Conservation (phyloP, 2,113 vertebrate species). For the Irena cyanogastra region DNA sequence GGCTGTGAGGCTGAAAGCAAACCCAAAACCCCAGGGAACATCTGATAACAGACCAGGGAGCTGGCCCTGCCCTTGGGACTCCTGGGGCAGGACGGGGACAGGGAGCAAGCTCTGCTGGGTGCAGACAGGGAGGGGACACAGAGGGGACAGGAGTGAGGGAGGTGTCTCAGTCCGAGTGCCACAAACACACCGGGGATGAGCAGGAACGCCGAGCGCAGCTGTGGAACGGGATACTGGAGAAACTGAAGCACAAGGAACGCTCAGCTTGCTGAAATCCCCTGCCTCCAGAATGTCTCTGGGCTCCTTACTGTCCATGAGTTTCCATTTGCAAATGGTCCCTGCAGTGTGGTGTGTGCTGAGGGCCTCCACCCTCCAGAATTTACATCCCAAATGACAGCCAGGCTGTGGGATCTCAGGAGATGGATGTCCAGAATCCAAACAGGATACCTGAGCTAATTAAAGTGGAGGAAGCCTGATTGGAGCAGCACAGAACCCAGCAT, state of each 20-base stretch:
- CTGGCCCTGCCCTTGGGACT: neutral
- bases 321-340: neutral
- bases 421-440: neutral
- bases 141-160: neutral
- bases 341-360: neutral
- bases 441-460: neutral
- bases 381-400: neutral
- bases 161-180: too few relatives aligned
- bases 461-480: neutral
- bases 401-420: neutral
- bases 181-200: accelerated
- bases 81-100: neutral
- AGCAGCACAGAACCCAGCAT: neutral
- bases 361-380: neutral
- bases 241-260: neutral
- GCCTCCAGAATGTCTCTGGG: neutral
- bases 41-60: neutral
- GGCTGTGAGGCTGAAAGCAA: neutral
- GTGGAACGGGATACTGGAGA: accelerated
- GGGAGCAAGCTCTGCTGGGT: neutral
- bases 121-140: neutral
- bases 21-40: neutral
- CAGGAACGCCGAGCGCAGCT: neutral
- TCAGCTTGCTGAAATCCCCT: neutral
- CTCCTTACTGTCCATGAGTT: neutral